Percentiles rank a stretch among this genome's conserved stretches.
Evolutionary conservation across 2,888 invertebrate genomes (phyloP).

Genomic region (Cephus runcator): DNA sequence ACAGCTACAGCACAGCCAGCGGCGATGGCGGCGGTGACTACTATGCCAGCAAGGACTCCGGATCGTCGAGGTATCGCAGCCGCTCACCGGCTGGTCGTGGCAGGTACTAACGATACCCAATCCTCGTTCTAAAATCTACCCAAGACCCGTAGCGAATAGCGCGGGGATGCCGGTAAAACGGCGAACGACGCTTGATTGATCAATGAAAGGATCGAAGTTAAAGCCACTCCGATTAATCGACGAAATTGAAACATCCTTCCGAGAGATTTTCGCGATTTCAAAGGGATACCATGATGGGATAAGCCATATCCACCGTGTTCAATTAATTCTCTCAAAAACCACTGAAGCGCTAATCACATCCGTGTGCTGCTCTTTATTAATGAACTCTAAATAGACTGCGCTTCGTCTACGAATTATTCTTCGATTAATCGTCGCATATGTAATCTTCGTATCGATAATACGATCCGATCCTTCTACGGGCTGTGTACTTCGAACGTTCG

Average conservation of each 20-base stretch:
- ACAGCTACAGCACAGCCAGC: constrained; percentile 54
- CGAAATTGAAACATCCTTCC: constrained; percentile 12
- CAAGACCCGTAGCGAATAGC: neutral
- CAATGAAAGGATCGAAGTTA: neutral
- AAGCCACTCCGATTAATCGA: constrained; percentile 18
- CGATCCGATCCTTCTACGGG: neutral
- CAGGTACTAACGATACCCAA: constrained; percentile 64
- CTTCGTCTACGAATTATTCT: constrained; percentile 24
- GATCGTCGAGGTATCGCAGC: constrained; percentile 67
- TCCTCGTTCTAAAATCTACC: constrained; percentile 32
- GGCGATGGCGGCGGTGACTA: constrained; percentile 54
- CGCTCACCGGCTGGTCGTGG: constrained; percentile 68
- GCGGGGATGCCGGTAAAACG: constrained; percentile 1
- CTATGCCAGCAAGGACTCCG: constrained; percentile 63
- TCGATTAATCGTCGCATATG: constrained; percentile 26
- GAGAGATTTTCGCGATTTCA: neutral
- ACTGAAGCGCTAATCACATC: neutral
- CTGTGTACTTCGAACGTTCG: constrained; percentile 7
- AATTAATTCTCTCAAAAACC: neutral
- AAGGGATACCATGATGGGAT: neutral
- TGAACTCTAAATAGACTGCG: constrained; percentile 9
- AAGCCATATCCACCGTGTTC: neutral
- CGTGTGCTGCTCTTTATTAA: neutral
- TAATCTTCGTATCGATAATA: neutral
- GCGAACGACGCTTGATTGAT: constrained; percentile 1